These are phyloP conservation scores for Liodrosophila aerea DNA, from an alignment of 2,888 invertebrate genomes.

Conservation along the genomic window DNA sequence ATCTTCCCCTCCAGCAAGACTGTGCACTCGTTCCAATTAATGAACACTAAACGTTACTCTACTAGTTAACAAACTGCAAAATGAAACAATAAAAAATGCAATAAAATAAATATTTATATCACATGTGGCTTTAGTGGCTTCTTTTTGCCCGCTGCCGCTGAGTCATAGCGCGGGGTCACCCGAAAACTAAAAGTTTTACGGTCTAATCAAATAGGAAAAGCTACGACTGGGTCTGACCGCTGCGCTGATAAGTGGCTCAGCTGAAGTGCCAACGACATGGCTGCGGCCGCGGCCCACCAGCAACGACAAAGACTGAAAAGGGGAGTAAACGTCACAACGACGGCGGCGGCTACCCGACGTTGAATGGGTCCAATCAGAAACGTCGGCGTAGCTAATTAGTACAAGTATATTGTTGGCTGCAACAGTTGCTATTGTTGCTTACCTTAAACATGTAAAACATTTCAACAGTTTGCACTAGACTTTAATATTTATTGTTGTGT, in stretches of 20 bases:
- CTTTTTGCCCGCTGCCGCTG: slow-evolving; percentile 1
- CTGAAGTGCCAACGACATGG: slow-evolving; percentile 26
- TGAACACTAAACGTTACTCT: slow-evolving; percentile 35
- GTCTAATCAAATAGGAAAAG: slow-evolving; percentile 45
- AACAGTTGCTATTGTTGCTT: slow-evolving; percentile 19
- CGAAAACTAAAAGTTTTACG: slow-evolving; percentile 29
- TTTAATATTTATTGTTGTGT: slow-evolving; percentile 31
- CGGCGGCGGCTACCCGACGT: slow-evolving; percentile 23
- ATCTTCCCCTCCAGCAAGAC: slow-evolving; percentile 45
- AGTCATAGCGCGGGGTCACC: slow-evolving; percentile 6
- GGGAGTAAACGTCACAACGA: slow-evolving; percentile 67
- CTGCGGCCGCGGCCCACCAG: slow-evolving; percentile 35
- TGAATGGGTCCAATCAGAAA: slow-evolving; percentile 43
- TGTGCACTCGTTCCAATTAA: slow-evolving; percentile 17
- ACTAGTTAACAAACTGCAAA: slow-evolving; percentile 45
- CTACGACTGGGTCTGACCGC: slow-evolving; percentile 17
- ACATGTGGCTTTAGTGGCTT: no score
- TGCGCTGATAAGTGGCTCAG: slow-evolving; percentile 49
- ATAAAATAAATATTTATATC: slow-evolving; percentile 4
- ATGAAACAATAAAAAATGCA: background rate
- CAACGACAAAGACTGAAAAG: slow-evolving; percentile 63
- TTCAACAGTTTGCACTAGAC: slow-evolving; percentile 27
- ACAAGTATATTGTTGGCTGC: slow-evolving; percentile 20
- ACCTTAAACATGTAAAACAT: slow-evolving; percentile 63
- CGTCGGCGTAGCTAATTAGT: slow-evolving; percentile 47